These are phyloP conservation scores for Anthophora plumipes DNA, from an alignment of 2,888 invertebrate genomes.

Conservation along the genomic window DNA sequence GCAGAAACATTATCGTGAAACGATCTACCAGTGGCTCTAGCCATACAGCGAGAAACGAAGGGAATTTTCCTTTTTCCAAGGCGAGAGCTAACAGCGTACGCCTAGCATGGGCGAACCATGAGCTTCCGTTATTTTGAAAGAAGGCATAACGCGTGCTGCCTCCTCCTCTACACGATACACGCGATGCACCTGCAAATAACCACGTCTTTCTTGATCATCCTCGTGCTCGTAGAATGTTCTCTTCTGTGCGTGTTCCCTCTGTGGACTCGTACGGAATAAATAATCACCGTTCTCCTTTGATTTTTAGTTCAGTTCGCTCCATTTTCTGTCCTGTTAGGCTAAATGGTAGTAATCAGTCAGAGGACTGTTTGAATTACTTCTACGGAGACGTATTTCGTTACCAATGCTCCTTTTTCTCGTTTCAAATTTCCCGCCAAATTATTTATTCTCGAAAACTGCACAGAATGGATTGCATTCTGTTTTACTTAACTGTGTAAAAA, in stretches of 20 bases:
- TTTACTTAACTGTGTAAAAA: no score
- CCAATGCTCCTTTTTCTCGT: no score
- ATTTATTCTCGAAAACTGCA: no score
- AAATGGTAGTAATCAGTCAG: no score
- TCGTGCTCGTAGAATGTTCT: slow-evolving; percentile 3
- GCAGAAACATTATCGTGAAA: slow-evolving; percentile 65
- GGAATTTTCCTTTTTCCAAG: slow-evolving; percentile 58
- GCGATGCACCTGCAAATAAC: slow-evolving; percentile 50
- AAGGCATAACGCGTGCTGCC: slow-evolving; percentile 42
- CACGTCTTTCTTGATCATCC: slow-evolving; percentile 42
- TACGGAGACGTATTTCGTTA: no score
- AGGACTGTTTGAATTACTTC: no score
- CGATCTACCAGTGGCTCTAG: slow-evolving; percentile 39
- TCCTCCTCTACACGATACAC: slow-evolving; percentile 17
- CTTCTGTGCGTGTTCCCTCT: background rate
- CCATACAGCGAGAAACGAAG: slow-evolving; percentile 1
- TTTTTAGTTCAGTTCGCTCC: background rate
- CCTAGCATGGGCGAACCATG: slow-evolving; percentile 39
- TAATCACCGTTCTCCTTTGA: background rate
- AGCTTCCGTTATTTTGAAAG: slow-evolving; percentile 70
- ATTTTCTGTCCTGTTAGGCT: no score
- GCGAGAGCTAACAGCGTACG: slow-evolving; percentile 31
- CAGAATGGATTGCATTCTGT: no score
- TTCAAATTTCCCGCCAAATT: no score
- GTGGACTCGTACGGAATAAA: background rate